Evolutionary conservation across 2,797 vertebrate genomes (phyloP).

Genomic region (Bryconaethiops microstoma): DNA sequence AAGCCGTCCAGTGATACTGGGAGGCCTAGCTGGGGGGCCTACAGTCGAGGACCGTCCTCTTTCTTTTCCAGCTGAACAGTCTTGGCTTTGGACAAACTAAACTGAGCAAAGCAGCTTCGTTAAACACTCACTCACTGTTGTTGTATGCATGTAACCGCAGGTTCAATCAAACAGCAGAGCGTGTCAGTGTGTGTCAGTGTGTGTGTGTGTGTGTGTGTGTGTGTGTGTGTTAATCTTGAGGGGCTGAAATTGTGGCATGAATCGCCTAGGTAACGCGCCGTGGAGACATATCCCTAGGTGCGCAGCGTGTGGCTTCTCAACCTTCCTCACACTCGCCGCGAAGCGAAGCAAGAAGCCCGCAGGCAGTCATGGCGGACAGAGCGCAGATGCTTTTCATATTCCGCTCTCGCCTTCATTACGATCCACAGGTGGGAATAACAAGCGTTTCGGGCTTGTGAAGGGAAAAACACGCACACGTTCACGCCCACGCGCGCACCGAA

Average conservation of each 20-base stretch:
- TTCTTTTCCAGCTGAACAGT: too few relatives aligned
- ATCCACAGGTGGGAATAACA: slow-evolving; percentile 23
- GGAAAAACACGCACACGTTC: background rate
- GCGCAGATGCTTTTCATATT: slow-evolving; percentile 6
- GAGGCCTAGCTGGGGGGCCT: too few relatives aligned
- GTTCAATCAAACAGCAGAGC: background rate
- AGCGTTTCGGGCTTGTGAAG: background rate
- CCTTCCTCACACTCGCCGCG: slow-evolving; percentile 51
- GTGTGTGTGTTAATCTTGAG: slow-evolving; percentile 15
- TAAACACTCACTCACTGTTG: too few relatives aligned
- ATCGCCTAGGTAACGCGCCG: slow-evolving; percentile 40
- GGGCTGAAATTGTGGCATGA: slow-evolving; percentile 38
- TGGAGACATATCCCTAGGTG: slow-evolving; percentile 42
- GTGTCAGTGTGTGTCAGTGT: background rate
- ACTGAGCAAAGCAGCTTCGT: too few relatives aligned
- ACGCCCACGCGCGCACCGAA: background rate
- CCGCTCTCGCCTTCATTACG: slow-evolving; percentile 19
- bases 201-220: background rate
- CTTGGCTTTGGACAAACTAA: too few relatives aligned
- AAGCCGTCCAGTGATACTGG: too few relatives aligned
- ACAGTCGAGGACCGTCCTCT: too few relatives aligned
- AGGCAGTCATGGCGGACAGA: slow-evolving; percentile 44
- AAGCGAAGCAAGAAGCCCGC: slow-evolving; percentile 52
- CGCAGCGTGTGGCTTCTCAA: slow-evolving; percentile 54
- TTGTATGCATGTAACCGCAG: too few relatives aligned